These are phyloP conservation scores for Notoglanidium macrostoma DNA, from an alignment of 2,797 vertebrate species.

Conservation along the genomic window DNA sequence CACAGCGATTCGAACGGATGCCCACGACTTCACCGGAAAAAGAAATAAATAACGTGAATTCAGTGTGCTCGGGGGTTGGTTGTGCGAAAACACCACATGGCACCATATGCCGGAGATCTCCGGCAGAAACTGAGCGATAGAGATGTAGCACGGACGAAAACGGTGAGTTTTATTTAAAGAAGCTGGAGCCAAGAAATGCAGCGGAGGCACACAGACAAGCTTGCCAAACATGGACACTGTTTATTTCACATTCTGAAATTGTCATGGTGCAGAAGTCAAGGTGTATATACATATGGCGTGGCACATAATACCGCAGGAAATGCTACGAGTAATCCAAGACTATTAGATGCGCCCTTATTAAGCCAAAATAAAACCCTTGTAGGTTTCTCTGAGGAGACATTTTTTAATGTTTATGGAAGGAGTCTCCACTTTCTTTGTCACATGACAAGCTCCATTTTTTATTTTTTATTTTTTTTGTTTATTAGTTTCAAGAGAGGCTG, in stretches of 20 bases:
- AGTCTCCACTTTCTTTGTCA: not conserved
- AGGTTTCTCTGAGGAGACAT: not conserved
- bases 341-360: no score
- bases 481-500: no score
- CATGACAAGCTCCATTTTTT: not conserved
- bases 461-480: no score
- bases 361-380: no score
- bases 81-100: slow-evolving; percentile 43
- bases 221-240: slow-evolving; percentile 1
- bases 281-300: not conserved
- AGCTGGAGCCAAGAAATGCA: not conserved
- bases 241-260: not conserved
- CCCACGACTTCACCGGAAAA: not conserved
- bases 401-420: not conserved
- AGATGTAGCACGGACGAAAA: not conserved
- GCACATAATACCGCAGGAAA: not conserved
- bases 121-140: not conserved
- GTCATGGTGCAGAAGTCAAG: not conserved
- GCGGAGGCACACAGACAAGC: not conserved
- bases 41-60: slow-evolving; percentile 17
- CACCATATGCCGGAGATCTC: slow-evolving; percentile 45
- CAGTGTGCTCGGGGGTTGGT: slow-evolving; percentile 6
- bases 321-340: no score
- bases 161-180: slow-evolving; percentile 27
- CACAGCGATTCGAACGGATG: slow-evolving; percentile 17